Conservation (phyloP, 2,113 vertebrate genomes). For the Sciurus niger region DNA sequence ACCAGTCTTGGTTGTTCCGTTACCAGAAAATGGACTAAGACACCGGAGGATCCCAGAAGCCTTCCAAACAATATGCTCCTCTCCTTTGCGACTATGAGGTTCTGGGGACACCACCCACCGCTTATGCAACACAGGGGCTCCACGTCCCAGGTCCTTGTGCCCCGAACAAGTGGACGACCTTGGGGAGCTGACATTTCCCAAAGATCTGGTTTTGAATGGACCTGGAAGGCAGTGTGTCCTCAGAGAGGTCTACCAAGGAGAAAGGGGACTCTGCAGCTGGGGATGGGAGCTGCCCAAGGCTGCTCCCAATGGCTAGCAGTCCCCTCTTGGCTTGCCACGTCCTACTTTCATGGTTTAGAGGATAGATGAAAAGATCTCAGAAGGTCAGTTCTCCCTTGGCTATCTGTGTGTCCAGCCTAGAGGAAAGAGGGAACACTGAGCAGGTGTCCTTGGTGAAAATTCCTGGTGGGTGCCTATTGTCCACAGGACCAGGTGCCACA, state of each 20-base stretch:
- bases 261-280: background rate
- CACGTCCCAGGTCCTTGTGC: too few species aligned
- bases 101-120: background rate
- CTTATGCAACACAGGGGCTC: accelerated
- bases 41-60: background rate
- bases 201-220: background rate
- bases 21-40: background rate
- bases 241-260: background rate
- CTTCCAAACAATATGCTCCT: background rate
- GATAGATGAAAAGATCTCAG: background rate
- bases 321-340: background rate
- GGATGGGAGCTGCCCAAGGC: background rate
- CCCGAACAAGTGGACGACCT: accelerated
- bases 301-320: accelerated
- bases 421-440: background rate
- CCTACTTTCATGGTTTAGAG: background rate
- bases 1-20: background rate
- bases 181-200: background rate
- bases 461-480: background rate
- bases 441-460: background rate
- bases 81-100: background rate
- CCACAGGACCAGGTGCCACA: accelerated
- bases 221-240: background rate
- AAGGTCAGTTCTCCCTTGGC: background rate
- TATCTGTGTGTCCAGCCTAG: too few species aligned